Evolutionary conservation across 2,888 invertebrate species (phyloP).

Genomic region (Trichopoda pennipes): DNA sequence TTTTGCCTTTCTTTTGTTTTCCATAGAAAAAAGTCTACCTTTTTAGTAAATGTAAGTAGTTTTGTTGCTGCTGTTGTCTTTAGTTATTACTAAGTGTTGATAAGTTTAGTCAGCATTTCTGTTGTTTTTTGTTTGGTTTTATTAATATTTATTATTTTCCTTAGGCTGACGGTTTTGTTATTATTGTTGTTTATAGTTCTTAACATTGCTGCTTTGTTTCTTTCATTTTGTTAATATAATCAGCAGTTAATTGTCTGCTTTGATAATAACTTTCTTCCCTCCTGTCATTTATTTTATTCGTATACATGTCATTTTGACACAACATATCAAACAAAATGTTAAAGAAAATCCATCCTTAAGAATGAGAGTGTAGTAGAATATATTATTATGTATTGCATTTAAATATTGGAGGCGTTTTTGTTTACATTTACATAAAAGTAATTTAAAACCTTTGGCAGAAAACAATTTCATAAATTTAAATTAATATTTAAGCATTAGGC

Average conservation of each 20-base stretch:
- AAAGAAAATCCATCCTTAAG: neutral
- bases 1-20: constrained; percentile 3
- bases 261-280: constrained; percentile 15
- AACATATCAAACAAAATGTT: constrained; percentile 33
- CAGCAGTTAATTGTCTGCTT: constrained; percentile 14
- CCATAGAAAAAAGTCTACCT: constrained; percentile 27
- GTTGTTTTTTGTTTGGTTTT: too few relatives aligned
- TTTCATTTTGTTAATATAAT: constrained; percentile 16
- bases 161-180: neutral
- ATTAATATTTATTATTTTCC: neutral
- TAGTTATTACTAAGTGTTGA: constrained; percentile 25
- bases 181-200: constrained; percentile 16
- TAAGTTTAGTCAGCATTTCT: constrained; percentile 42
- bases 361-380: neutral
- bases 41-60: neutral
- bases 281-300: constrained; percentile 17
- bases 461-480: too few relatives aligned
- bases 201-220: neutral
- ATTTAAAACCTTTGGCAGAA: too few relatives aligned
- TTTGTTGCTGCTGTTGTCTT: constrained; percentile 6
- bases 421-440: too few relatives aligned
- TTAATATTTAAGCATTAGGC: too few relatives aligned
- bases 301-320: constrained; percentile 22
- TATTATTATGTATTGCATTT: neutral
- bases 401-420: neutral